Evolutionary conservation across 2,888 invertebrate genomes (phyloP), one percentile per base, ranked within the genome.

Genomic region (Flexamia atlantica): DNA sequence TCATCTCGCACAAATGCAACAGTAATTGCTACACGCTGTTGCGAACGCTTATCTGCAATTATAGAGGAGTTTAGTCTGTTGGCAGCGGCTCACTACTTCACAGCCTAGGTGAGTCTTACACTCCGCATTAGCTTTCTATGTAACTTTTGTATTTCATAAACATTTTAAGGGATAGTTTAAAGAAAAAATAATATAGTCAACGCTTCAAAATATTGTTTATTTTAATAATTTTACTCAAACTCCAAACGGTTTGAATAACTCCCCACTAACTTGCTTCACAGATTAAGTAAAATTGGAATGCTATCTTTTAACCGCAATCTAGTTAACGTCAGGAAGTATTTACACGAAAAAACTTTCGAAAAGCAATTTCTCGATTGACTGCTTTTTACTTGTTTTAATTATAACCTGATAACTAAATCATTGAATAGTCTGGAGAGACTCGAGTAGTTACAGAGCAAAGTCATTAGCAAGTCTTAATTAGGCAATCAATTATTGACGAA

Each of bases 391-490:
- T 64, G 64, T 64, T 64, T 64, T 64, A 64, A 64, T 64, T 64
- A 64, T 64, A 64, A 28, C 64, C 64, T 64, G 64, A 70, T 36
- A 70, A 70, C 70, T 70, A 70, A 70, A 70, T 70, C 70, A 70
- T 70, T 70, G 36, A 70, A 70, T 40, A 70, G 70, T 23, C 74
- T 28, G 25, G 74, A 50, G 40, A 23, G 42, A 76, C 40, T 76
- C 23, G 36, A 76, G 74, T 76, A 70, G 74, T 76, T 76, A 76
- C 74, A 46, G 74, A 46, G 46, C 46, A 76, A 76, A 76, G 74
- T 76, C 74, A 46, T 76, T 76, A 76, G 74, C 74, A 76, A 76
- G 74, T 76, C 74, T 76, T 76, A 76, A 76, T 76, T 76, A 76
- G 74, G 42, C 74, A 76, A 76, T 76, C 74, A 76, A 76, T 76